These are phyloP conservation scores for Platyscapa corneri DNA, from an alignment of 1,140 invertebrate species.

Conservation along the genomic window DNA sequence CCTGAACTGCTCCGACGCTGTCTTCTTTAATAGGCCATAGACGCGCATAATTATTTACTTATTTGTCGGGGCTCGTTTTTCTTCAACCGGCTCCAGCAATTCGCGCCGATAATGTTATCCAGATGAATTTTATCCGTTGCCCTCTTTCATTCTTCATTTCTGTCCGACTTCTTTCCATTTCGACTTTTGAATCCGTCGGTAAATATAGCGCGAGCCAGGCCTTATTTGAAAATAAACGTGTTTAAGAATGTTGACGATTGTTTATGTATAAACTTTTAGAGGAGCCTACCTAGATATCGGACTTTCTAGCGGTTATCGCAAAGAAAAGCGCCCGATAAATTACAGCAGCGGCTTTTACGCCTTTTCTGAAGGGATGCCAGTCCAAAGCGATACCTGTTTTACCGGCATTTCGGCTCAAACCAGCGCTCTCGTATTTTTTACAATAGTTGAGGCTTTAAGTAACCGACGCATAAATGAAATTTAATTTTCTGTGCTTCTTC, in stretches of 20 bases:
- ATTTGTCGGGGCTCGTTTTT: not conserved
- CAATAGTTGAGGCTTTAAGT: no score
- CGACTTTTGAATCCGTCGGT: not conserved
- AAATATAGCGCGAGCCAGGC: not conserved
- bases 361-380: not conserved
- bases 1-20: not conserved
- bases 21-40: not conserved
- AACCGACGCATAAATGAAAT: conserved; percentile 1
- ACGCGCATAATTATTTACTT: not conserved
- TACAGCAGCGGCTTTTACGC: not conserved
- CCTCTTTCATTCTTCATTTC: not conserved
- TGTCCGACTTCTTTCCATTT: not conserved
- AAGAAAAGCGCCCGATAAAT: not conserved
- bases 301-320: not conserved
- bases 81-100: not conserved
- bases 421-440: not conserved
- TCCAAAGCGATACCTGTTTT: not conserved
- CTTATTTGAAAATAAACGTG: not conserved
- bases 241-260: not conserved
- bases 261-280: not conserved
- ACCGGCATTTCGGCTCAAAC: not conserved
- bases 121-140: not conserved
- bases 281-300: not conserved
- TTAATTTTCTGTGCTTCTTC: not conserved
- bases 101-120: not conserved